Evolutionary conservation across 1,140 invertebrate genomes (phyloP).

Genomic region (Paraescarpia echinospica): DNA sequence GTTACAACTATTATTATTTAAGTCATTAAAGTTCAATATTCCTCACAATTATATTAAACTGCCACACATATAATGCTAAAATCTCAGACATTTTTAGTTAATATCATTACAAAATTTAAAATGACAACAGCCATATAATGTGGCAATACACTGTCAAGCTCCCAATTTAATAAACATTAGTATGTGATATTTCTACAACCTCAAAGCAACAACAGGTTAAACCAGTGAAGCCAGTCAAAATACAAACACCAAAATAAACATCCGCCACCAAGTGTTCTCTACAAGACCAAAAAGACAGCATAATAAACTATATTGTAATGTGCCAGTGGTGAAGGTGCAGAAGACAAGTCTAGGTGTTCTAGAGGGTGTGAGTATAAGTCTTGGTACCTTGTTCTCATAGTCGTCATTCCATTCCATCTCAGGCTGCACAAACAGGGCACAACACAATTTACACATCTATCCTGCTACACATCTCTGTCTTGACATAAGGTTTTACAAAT

Average conservation of each 20-base stretch:
- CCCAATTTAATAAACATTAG: background rate
- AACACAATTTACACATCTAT: background rate
- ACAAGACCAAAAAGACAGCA: background rate
- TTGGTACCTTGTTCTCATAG: background rate
- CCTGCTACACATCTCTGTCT: background rate
- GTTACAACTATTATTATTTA: no score
- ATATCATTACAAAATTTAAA: background rate
- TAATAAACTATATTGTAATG: background rate
- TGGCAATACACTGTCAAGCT: background rate
- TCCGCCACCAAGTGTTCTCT: background rate
- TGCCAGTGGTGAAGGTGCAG: background rate
- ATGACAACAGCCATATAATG: background rate
- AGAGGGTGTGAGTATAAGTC: background rate
- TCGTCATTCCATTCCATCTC: background rate
- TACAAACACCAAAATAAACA: background rate
- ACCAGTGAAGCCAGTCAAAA: background rate
- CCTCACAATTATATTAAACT: no score
- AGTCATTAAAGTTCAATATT: no score
- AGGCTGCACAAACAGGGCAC: background rate
- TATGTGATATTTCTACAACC: background rate
- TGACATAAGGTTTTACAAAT: background rate
- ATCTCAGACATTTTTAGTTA: no score
- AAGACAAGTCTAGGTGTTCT: background rate
- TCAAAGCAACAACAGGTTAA: background rate
- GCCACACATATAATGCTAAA: no score